Conservation (phyloP, 1,140 invertebrate species). For the Drosophila carrolli region DNA sequence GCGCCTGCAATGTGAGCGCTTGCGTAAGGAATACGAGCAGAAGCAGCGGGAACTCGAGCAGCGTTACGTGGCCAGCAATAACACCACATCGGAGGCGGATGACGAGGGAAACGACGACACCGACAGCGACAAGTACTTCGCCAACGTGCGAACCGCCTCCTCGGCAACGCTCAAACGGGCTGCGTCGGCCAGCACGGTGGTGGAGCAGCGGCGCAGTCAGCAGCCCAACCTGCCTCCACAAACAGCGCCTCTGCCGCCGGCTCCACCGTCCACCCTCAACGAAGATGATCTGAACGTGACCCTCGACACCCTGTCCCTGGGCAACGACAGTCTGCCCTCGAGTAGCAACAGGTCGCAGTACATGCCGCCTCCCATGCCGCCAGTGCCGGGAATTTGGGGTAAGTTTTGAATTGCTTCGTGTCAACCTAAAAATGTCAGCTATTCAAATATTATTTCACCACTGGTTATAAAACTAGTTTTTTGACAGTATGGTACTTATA, state of each 20-base stretch:
- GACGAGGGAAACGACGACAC: slow-evolving; percentile 77
- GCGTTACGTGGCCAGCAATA: slow-evolving; percentile 58
- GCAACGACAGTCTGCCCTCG: slow-evolving; percentile 77
- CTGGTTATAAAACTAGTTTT: no score
- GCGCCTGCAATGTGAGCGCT: slow-evolving; percentile 55
- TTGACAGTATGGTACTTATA: no score
- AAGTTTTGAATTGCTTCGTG: slow-evolving; percentile 24
- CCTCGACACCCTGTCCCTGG: slow-evolving; percentile 70
- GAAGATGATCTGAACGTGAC: slow-evolving; percentile 66
- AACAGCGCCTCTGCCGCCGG: slow-evolving; percentile 10
- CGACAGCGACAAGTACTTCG: slow-evolving; percentile 69
- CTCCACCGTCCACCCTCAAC: slow-evolving; percentile 47
- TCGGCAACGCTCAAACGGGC: slow-evolving; percentile 64
- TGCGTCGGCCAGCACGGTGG: slow-evolving; percentile 60
- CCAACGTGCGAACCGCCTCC: slow-evolving; percentile 51
- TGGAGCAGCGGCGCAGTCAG: slow-evolving; percentile 54
- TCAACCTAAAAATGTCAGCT: no score
- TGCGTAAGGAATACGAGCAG: slow-evolving; percentile 70
- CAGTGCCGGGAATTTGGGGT: slow-evolving; percentile 74
- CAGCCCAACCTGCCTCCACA: neutral
- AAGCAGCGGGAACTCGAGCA: slow-evolving; percentile 78
- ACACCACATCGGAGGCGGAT: slow-evolving; percentile 74
- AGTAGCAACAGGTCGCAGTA: slow-evolving; percentile 79
- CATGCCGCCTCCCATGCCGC: slow-evolving; percentile 79
- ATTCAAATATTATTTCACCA: no score